Evolutionary conservation across 2,888 invertebrate species (phyloP).

Genomic region (Urechis unicinctus): DNA sequence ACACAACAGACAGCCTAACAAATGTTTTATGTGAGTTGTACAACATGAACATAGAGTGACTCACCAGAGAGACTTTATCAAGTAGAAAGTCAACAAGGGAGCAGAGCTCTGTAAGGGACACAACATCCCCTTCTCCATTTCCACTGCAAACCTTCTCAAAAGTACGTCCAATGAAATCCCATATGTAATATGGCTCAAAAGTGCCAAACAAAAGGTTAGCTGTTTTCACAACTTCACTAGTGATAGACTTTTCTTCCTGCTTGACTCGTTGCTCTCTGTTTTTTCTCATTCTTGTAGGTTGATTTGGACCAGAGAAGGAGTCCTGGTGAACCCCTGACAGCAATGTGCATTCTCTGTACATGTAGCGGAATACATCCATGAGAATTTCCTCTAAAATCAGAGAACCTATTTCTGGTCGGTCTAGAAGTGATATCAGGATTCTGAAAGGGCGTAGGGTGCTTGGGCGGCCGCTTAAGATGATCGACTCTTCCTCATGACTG

Average conservation of each 20-base stretch:
- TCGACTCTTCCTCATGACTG: not conserved
- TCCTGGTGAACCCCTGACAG: not conserved
- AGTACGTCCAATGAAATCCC: conserved; percentile 64
- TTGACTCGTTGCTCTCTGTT: not conserved
- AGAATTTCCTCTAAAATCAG: conserved; percentile 45
- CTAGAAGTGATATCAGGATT: conserved; percentile 73
- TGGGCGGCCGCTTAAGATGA: not conserved
- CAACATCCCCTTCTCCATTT: not conserved
- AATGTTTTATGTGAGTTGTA: not conserved
- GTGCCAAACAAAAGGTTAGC: conserved; percentile 78
- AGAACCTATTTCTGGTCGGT: conserved; percentile 76
- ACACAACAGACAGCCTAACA: not conserved
- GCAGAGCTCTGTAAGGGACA: conserved; percentile 61
- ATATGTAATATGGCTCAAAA: conserved; percentile 77
- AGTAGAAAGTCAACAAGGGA: conserved; percentile 67
- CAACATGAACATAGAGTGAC: conserved; percentile 11
- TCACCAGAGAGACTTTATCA: conserved; percentile 59
- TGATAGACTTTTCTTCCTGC: conserved; percentile 10
- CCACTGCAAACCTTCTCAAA: conserved; percentile 41
- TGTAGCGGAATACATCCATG: conserved; percentile 62
- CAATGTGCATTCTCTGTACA: conserved; percentile 31
- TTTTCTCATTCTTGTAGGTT: not conserved
- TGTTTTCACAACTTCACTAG: conserved; percentile 67
- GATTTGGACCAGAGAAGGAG: not conserved
- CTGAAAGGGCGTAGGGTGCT: conserved; percentile 54